phyloP scores from a whole-genome alignment of 2,113 vertebrate species.

The Myiozetetes cayanensis region DNA sequence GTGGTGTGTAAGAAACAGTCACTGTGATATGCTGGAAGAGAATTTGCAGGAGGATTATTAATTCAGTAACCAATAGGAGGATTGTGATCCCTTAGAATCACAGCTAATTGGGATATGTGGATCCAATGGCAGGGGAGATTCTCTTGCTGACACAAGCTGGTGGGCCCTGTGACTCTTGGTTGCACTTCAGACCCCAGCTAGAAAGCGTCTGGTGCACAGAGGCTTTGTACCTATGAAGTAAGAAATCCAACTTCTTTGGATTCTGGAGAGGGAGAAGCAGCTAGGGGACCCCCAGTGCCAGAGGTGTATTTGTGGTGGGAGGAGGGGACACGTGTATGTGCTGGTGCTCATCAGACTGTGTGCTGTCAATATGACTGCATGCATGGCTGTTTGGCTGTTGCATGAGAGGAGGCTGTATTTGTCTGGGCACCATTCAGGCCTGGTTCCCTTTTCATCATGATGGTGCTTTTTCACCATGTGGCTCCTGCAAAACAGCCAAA shows the following conservation, averaged over 20 bases:
- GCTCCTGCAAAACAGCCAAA: constrained; percentile 50
- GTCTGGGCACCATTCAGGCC: background rate
- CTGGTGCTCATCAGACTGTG: background rate
- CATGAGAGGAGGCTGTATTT: background rate
- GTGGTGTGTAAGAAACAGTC: background rate
- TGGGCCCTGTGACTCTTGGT: background rate
- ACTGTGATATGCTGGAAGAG: background rate
- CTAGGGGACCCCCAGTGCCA: background rate
- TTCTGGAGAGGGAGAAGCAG: background rate
- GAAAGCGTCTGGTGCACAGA: background rate
- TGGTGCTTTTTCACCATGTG: constrained; percentile 1
- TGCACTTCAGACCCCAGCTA: background rate
- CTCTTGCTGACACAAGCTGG: background rate
- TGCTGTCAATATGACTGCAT: background rate
- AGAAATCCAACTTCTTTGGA: background rate
- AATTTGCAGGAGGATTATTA: background rate
- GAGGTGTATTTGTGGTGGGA: background rate
- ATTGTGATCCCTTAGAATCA: background rate
- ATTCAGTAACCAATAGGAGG: background rate
- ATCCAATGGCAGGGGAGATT: background rate
- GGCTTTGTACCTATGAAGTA: background rate
- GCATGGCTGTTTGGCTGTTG: background rate
- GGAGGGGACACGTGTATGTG: background rate
- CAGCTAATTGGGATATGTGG: background rate
- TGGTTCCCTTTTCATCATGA: background rate